These are phyloP conservation scores for Pachliopta kotzebuea DNA, from an alignment of 2,888 invertebrate genomes.

Conservation along the genomic window DNA sequence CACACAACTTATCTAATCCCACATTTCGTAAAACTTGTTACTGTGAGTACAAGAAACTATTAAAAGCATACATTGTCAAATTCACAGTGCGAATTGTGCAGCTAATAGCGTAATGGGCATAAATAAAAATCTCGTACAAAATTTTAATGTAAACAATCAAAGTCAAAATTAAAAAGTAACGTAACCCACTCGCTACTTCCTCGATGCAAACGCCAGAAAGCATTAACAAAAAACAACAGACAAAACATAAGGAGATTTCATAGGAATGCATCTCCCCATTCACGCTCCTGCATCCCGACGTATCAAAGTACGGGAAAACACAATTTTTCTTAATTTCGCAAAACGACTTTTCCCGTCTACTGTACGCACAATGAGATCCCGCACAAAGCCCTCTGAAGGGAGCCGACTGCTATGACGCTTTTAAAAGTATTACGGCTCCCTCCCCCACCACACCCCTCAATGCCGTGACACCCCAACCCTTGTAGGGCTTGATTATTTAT, in stretches of 20 bases:
- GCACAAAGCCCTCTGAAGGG: slow-evolving; percentile 58
- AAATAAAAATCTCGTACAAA: neutral
- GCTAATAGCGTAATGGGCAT: neutral
- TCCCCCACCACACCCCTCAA: slow-evolving; percentile 34
- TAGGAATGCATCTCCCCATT: slow-evolving; percentile 26
- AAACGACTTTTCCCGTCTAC: slow-evolving; percentile 51
- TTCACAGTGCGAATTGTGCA: no score
- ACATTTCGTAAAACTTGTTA: no score
- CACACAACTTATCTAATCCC: no score
- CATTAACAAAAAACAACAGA: slow-evolving; percentile 21
- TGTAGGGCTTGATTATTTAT: slow-evolving; percentile 42
- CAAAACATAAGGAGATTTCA: slow-evolving; percentile 27
- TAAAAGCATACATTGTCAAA: no score
- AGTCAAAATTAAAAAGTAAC: neutral
- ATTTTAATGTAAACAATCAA: neutral
- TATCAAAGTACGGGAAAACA: slow-evolving; percentile 32
- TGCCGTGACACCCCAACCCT: slow-evolving; percentile 48
- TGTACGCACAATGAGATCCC: slow-evolving; percentile 61
- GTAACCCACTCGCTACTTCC: slow-evolving; percentile 1
- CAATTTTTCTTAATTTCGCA: slow-evolving; percentile 33
- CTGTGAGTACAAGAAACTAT: no score
- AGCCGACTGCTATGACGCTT: slow-evolving; percentile 61
- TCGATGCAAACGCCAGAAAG: neutral
- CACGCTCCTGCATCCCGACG: slow-evolving; percentile 16
- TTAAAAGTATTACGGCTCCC: slow-evolving; percentile 73